These are phyloP conservation scores for Antheraea pernyi DNA, from an alignment of 1,140 invertebrate genomes.

Conservation along the genomic window DNA sequence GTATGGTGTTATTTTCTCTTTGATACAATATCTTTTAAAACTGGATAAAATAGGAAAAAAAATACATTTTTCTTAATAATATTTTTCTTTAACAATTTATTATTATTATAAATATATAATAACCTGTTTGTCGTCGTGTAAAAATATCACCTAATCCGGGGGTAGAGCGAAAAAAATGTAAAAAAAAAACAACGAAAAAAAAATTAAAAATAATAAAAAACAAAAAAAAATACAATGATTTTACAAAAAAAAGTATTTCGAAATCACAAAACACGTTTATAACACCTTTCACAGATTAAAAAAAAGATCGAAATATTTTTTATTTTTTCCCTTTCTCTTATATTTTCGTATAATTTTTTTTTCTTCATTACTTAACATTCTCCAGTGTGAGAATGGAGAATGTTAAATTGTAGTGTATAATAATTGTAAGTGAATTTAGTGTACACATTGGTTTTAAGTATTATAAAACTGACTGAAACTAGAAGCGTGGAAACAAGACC, in stretches of 20 bases:
- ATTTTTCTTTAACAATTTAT: slow-evolving; percentile 29
- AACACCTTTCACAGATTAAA: slow-evolving; percentile 4
- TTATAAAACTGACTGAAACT: no score
- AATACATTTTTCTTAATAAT: slow-evolving; percentile 6
- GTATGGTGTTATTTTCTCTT: not conserved
- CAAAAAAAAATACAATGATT: slow-evolving; percentile 25
- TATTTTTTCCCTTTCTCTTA: not conserved
- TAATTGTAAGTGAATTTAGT: slow-evolving; percentile 4
- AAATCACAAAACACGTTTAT: slow-evolving; percentile 2
- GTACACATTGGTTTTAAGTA: not conserved
- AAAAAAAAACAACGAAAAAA: slow-evolving; percentile 45
- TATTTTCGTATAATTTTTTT: slow-evolving; percentile 1
- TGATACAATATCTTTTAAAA: slow-evolving; percentile 30
- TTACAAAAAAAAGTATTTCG: slow-evolving; percentile 52
- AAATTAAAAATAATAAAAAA: slow-evolving; percentile 33
- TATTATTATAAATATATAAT: slow-evolving; percentile 38
- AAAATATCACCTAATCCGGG: slow-evolving; percentile 58
- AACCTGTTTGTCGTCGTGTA: slow-evolving; percentile 68
- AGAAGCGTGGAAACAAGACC: no score
- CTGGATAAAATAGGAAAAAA: slow-evolving; percentile 42
- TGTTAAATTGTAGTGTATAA: not conserved
- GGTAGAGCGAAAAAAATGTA: slow-evolving; percentile 56
- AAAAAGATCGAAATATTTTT: no score
- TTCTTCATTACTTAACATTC: not conserved
- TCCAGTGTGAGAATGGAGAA: slow-evolving; percentile 7